Conservation (phyloP, 2,888 invertebrate species). For the Prenolepis imparis region DNA sequence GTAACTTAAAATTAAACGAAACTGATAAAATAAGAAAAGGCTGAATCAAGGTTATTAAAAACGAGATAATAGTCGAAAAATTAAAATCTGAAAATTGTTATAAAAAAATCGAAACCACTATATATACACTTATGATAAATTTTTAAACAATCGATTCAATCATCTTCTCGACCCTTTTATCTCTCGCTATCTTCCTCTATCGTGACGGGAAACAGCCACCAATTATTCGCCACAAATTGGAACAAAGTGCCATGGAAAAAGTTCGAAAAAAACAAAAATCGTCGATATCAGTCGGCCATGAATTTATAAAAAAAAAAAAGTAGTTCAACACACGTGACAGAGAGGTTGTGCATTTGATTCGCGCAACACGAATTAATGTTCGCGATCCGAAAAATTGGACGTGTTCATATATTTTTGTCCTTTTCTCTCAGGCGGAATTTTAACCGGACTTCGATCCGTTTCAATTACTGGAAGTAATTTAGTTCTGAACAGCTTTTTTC, state of each 20-base stretch:
- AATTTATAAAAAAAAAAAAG: conserved; percentile 16
- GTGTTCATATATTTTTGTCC: conserved; percentile 42
- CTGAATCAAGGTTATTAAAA: background rate
- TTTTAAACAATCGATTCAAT: background rate
- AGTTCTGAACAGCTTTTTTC: conserved; percentile 10
- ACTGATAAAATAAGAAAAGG: background rate
- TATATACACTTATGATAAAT: background rate
- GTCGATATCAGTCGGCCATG: background rate
- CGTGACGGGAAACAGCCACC: background rate
- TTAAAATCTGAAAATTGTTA: background rate
- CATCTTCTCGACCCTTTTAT: background rate
- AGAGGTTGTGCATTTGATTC: conserved; percentile 45
- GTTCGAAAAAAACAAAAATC: background rate
- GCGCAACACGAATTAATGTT: conserved; percentile 49
- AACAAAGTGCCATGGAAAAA: background rate
- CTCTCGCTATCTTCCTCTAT: background rate
- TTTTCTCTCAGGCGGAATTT: conserved; percentile 2
- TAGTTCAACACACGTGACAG: conserved; percentile 11
- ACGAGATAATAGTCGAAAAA: background rate
- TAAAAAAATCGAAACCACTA: background rate
- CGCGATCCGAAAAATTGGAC: conserved; percentile 16
- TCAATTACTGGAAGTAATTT: conserved; percentile 50
- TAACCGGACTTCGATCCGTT: conserved; percentile 44
- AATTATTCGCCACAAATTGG: background rate
- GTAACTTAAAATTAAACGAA: background rate